A percentile compares a stretch with the other conserved stretches of the same genome.
These are phyloP conservation scores for Festucalex cinctus DNA, from an alignment of 2,113 vertebrate genomes.

Conservation along the genomic window DNA sequence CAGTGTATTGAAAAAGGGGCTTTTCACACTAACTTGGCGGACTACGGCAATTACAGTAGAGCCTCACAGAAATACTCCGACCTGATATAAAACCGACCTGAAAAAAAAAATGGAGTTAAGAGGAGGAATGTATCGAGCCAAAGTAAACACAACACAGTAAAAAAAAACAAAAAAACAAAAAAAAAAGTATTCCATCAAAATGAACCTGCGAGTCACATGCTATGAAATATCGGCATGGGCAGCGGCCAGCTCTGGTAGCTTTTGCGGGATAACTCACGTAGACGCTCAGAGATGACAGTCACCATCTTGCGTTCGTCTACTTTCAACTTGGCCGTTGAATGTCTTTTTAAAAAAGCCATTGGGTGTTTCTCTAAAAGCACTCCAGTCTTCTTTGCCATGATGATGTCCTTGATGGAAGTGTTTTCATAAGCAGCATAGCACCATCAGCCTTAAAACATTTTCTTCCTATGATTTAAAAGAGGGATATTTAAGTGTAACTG, in stretches of 20 bases:
- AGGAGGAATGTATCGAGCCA: neutral
- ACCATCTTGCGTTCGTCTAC: neutral
- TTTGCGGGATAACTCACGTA: conserved; percentile 23
- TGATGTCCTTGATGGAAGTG: neutral
- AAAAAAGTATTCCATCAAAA: neutral
- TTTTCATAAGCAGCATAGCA: conserved; percentile 1
- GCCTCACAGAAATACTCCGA: neutral
- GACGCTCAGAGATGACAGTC: neutral
- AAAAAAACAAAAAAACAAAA: conserved; percentile 3
- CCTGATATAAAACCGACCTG: neutral
- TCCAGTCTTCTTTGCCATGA: neutral
- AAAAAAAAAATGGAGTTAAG: neutral
- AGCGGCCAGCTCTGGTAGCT: conserved; percentile 21
- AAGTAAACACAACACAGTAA: neutral
- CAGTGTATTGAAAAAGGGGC: neutral
- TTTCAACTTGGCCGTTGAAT: neutral
- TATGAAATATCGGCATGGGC: conserved; percentile 17
- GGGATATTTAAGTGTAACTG: neutral
- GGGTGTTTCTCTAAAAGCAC: neutral
- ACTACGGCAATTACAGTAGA: neutral
- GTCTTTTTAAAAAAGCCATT: neutral
- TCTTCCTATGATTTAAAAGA: neutral
- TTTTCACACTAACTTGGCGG: neutral
- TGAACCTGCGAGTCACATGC: conserved; percentile 32
- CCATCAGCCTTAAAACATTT: neutral